Base-by-base conservation (phyloP, 2,888 invertebrate species). In the Melanophora roralis region DNA sequence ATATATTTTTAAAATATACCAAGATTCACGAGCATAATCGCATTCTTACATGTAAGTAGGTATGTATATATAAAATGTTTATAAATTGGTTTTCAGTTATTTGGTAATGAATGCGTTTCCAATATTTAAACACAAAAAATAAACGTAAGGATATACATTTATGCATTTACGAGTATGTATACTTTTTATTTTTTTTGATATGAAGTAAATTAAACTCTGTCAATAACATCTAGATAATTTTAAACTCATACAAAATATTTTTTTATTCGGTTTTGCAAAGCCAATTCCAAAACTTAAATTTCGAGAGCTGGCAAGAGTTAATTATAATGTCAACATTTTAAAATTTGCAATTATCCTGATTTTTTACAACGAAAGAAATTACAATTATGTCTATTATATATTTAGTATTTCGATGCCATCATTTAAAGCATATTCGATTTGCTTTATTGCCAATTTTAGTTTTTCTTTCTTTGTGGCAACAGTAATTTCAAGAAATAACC, bases 171-270 rank as follows among this genome's bases (percentile, higher is more conserved):
- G 11, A 57, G 64, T 49, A 14, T 59, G 47, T 38, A 19, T 40
- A 38, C 11, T 2, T 38, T 69, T 59, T 51, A 19, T 21, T 11
- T 40, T 14, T 36, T 67, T 32, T 60, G 27, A 47, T 67, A 60
- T 45, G 45, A 14, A 68, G 62, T 73, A 78, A 78, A 73, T 78
- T 73, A 78, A 78, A 64, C 49, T 47, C 68, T 78, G 78, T 78
- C 74, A 73, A 64, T 73, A 49, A 40, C 27, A 5, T 27, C 27
- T 49, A 64, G 64, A 77, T 71, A 71, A 77, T 76, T 69, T 76
- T 55, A 71, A 43, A 64, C 40, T 49, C 69, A 59, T 64, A 19
- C 23, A 57, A 47, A 62, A n/a, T n/a, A 71, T 36, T 34, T 64
- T 69, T 55, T 69, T 69, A 55, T 69, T 76, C 64, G 64, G 40